Evolutionary conservation across 2,113 vertebrate genomes (phyloP).

Genomic region (Manacus vitellinus): DNA sequence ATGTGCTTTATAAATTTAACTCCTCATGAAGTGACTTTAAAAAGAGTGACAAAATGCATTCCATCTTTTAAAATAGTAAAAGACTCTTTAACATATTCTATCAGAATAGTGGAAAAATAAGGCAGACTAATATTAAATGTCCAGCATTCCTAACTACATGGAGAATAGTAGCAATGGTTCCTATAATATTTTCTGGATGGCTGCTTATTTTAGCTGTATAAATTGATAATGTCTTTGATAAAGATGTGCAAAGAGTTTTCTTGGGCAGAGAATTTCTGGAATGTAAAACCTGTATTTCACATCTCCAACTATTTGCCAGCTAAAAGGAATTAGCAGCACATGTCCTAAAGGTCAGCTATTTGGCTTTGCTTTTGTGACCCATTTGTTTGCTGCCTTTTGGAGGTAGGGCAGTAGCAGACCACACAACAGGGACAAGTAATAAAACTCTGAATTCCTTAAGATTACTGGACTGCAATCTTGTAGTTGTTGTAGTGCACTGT

Average conservation of each 20-base stretch:
- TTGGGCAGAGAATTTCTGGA: neutral
- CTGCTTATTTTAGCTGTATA: neutral
- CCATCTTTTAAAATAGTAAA: neutral
- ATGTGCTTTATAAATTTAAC: slow-evolving; percentile 27
- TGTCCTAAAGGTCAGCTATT: neutral
- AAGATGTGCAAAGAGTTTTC: neutral
- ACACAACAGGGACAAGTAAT: neutral
- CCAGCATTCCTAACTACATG: neutral
- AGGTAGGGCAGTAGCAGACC: neutral
- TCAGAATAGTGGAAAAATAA: neutral
- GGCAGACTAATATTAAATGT: neutral
- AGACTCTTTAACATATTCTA: neutral
- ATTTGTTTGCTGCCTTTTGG: neutral
- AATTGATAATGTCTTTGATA: neutral
- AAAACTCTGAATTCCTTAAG: neutral
- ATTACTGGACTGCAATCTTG: neutral
- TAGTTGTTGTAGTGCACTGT: neutral
- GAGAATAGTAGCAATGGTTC: neutral
- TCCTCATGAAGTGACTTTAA: neutral
- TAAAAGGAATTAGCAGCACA: neutral
- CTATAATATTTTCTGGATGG: neutral
- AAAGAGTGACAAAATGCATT: neutral
- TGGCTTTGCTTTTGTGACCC: neutral
- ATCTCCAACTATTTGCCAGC: neutral
- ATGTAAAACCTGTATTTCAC: neutral